Base-by-base conservation (phyloP, 2,888 invertebrate genomes). In the Sinhomidia bicolor region DNA sequence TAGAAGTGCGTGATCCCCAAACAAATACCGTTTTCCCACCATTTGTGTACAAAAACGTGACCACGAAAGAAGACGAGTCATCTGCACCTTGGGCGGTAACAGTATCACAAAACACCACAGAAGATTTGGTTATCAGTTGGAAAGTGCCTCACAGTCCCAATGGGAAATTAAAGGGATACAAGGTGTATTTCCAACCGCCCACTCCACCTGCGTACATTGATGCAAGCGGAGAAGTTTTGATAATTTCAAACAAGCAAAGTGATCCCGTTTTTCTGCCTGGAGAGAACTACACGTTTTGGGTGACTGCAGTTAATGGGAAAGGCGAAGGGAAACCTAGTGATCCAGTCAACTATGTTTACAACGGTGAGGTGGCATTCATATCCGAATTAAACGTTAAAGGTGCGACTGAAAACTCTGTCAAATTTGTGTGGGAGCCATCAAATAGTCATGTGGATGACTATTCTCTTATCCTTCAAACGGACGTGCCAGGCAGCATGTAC, bases 11-110 rank as follows among this genome's bases (percentile, higher is more conserved):
- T 83, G 94, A 95, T 90, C 95, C n/a, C 14, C 10, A 9, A 1
- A 47, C 74, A 0, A 29, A n/a, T 14, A 79, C 1, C 12, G 95
- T 95, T 0, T 96, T 95, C 89, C 95, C 96, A 0, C 96, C 97
- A 0, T 95, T 95, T 60, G 95, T 95, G 92, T 96, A 94, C 92
- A 94, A 95, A 4, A 94, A 95, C 74, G 95, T 95, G 0, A 95
- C 94, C n/a, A 97, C 97, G 0, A 94, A 94, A 0, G 96, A 96
- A 94, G 96, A 96, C 95, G 95, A 95, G 2, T 97, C 97, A 0
- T 95, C 95, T 5, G 95, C 95, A n/a, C 97, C 97, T 0, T 94
- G 94, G 89, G 95, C 95, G 81, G 94, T 97, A 0, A 95, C 95
- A 0, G 96, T 95, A 0, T 94, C 94, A 0, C 96, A 97, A 93